These are phyloP conservation scores for Caenorhabditis sp. DNA, from an alignment of 2,888 invertebrate species.

Conservation along the genomic window DNA sequence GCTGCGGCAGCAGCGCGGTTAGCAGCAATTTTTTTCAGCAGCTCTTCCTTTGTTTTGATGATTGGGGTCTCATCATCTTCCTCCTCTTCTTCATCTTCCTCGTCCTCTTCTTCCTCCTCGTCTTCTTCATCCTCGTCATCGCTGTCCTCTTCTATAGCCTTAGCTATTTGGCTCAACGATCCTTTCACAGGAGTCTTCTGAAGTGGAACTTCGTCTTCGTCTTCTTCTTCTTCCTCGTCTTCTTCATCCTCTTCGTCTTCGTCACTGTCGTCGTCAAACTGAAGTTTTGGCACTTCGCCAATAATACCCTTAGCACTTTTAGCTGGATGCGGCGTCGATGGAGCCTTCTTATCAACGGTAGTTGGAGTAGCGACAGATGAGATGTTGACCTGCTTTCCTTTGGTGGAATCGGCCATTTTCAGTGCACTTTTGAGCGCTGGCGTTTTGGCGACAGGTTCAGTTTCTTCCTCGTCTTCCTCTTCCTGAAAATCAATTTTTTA, in stretches of 20 bases:
- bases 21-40: conserved; percentile 42
- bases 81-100: conserved; percentile 66
- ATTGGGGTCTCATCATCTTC: conserved; percentile 52
- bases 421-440: conserved; percentile 63
- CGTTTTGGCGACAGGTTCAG: conserved; percentile 59
- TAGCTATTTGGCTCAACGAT: conserved; percentile 37
- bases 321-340: conserved; percentile 72
- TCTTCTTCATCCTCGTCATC: conserved; percentile 68
- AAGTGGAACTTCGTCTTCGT: conserved; percentile 48
- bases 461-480: conserved; percentile 70
- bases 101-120: conserved; percentile 68
- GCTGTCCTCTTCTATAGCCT: conserved; percentile 43
- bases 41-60: conserved; percentile 44
- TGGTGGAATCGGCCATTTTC: conserved; percentile 61
- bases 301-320: conserved; percentile 41
- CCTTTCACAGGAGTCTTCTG: conserved; percentile 12
- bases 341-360: conserved; percentile 68
- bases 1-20: conserved; percentile 35
- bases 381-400: conserved; percentile 70
- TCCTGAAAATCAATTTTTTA: conserved; percentile 32
- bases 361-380: conserved; percentile 67
- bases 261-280: conserved; percentile 67
- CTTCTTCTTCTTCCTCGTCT: conserved; percentile 67
- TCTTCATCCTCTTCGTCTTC: conserved; percentile 66
- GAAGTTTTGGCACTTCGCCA: conserved; percentile 51